A percentile compares a stretch with the other conserved stretches of the same genome.
These are phyloP conservation scores for Clusia tigrina DNA, from an alignment of 2,888 invertebrate genomes.

Conservation along the genomic window DNA sequence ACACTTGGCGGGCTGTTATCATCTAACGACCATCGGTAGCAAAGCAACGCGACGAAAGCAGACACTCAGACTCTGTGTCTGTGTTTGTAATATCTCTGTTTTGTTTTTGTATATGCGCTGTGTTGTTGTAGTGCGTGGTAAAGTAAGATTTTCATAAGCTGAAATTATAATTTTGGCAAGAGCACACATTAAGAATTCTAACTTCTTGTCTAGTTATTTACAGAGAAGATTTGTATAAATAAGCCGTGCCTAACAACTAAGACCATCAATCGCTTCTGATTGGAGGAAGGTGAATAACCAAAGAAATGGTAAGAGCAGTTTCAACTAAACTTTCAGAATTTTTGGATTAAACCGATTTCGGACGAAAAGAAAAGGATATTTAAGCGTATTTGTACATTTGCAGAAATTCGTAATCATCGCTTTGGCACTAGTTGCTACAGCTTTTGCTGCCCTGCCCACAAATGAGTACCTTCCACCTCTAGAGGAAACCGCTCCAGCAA, in stretches of 20 bases:
- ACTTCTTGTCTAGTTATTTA: slow-evolving; percentile 17
- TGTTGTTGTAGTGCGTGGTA: slow-evolving; percentile 18
- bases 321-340: background rate
- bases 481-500: slow-evolving; percentile 36
- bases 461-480: slow-evolving; percentile 35
- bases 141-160: slow-evolving; percentile 18
- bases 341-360: background rate
- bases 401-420: slow-evolving; percentile 57
- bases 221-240: slow-evolving; percentile 32
- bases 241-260: slow-evolving; percentile 13
- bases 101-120: background rate
- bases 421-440: slow-evolving; percentile 56
- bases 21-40: background rate
- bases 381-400: slow-evolving; percentile 24
- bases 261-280: slow-evolving; percentile 33
- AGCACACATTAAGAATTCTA: slow-evolving; percentile 25
- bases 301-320: slow-evolving; percentile 32
- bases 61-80: slow-evolving; percentile 17
- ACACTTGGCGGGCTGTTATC: slow-evolving; percentile 15
- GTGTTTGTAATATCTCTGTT: slow-evolving; percentile 11
- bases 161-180: slow-evolving; percentile 25
- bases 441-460: slow-evolving; percentile 52
- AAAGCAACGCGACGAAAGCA: slow-evolving; percentile 5
- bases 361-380: background rate
- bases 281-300: slow-evolving; percentile 30